Evolutionary conservation across 2,113 vertebrate genomes (phyloP), one percentile per base, ranked within the genome.

Genomic region (Triplophysa rosa): DNA sequence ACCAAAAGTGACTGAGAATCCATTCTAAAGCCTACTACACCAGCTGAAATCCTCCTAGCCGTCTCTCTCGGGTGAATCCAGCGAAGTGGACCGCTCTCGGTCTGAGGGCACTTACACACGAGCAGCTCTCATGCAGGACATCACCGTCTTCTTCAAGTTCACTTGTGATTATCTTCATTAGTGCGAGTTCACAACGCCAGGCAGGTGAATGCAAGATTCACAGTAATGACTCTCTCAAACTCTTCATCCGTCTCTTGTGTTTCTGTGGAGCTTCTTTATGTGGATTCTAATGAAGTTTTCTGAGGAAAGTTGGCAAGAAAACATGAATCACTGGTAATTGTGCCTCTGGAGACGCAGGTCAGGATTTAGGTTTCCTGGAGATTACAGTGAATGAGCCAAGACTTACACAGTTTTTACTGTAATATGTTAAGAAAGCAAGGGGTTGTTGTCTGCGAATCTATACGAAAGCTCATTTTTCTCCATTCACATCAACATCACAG

Each of bases 121-220:
- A 62, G 19, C 69, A 66, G 8, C 47, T 33, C 47, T 71, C 45
- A 37, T 19, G 42, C 45, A 69, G 56, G 73, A 86, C 80, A 72
- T 84, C 79, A 65, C 14, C 8, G 62, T 58, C 49, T 80, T 69
- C 49, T 78, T 75, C 61, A 67, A 71, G 52, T 84, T 77, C 79
- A 26, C 66, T 67, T 66, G 66, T 79, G 82, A 85, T 82, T 79
- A 82, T 62, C 70, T 73, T 58, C 72, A 67, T 81, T 72, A 79
- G 61, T 70, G 67, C 13, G 37, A 81, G 72, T 71, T 80, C 77
- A 62, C 54, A 42, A 63, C 6, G 26, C 61, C 45, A 59, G 71
- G 70, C 84, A 82, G 70, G 66, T 80, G 71, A 45, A 75, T 21
- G 62, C 70, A 65, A 64, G 67, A 58, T 66, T 52, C 13, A 17